Evolutionary conservation across 2,797 vertebrate genomes (phyloP), one percentile per base, ranked within the genome.

Genomic region (Sebastiscus tertius): DNA sequence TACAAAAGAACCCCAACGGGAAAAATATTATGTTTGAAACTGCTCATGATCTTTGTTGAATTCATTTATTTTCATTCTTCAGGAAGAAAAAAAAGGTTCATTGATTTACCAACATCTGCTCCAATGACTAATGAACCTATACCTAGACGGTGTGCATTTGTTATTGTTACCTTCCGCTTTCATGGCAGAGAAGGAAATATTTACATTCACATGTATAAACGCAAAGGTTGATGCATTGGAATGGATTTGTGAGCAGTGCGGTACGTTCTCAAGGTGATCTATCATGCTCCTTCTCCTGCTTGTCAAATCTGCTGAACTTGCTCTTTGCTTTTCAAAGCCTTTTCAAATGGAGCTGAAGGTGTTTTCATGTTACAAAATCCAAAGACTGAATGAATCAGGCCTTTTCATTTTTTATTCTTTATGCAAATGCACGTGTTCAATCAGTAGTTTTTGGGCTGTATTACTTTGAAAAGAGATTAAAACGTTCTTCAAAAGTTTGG

Each of bases 251-350:
- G 72, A 77, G 80, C 5, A 39, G 69, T 1, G 76, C 66, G 65
- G 68, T 67, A 58, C 60, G 11, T 82, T 85, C 31, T 73, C 79
- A 87, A 82, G 81, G 87, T 89, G 83, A 92, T 92, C 77, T 64
- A 87, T 93, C 88, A 90, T 34, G 70, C 69, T 82, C 76, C 86
- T 92, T 89, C 87, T 92, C 83, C 67, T 42, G 7, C 82, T 75
- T 86, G 87, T 90, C 88, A 84, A 89, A 87, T 86, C 72, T 88
- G 85, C 88, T 85, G 87, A 90, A 90, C 36, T 79, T 62, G 75
- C 80, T 60, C 79, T 89, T 89, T 88, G 82, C 75, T 60, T 72
- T 80, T 75, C 75, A 80, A 80, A 83, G 73, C 78, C 49, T 73
- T 80, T 79, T 84, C 69, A 82, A 72, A 79, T 36, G 29, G 18